A percentile compares a stretch with the other conserved stretches of the same genome.
Evolutionary conservation across 2,797 vertebrate genomes (phyloP).

Genomic region (Enteromius viviparus): DNA sequence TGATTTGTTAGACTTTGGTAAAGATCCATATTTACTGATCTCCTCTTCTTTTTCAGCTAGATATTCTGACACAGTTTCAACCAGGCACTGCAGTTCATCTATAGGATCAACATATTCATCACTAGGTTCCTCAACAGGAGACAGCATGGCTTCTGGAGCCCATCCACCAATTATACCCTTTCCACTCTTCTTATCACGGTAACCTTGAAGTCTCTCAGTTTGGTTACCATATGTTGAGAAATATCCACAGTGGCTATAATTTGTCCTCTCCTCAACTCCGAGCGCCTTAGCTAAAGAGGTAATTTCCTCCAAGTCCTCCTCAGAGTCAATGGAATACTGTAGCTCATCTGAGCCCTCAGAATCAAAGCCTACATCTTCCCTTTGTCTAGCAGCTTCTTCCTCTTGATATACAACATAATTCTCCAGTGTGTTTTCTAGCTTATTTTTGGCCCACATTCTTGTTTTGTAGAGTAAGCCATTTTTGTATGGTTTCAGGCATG

Average conservation of each 20-base stretch:
- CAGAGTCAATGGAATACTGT: conserved; percentile 71
- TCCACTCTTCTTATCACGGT: conserved; percentile 70
- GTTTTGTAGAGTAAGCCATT: conserved; percentile 89
- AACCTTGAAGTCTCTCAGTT: conserved; percentile 63
- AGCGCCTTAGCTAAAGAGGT: conserved; percentile 63
- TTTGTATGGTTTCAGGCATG: conserved; percentile 83
- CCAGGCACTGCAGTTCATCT: conserved; percentile 94
- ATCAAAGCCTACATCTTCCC: conserved; percentile 76
- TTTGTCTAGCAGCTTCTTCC: conserved; percentile 66
- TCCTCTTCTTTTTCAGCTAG: conserved; percentile 98
- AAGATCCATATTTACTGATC: conserved; percentile 88
- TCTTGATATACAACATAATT: conserved; percentile 78
- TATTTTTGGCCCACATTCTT: conserved; percentile 78
- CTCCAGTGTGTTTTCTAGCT: conserved; percentile 73
- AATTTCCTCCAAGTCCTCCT: conserved; percentile 80
- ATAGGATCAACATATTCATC: conserved; percentile 89
- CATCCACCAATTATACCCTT: conserved; percentile 72
- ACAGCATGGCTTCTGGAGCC: conserved; percentile 75
- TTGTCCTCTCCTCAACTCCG: conserved; percentile 58
- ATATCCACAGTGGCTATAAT: conserved; percentile 62
- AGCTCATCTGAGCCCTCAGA: conserved; percentile 80
- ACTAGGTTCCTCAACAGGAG: conserved; percentile 83
- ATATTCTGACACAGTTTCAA: conserved; percentile 96
- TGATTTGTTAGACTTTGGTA: conserved; percentile 82
- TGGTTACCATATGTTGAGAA: conserved; percentile 62